phyloP scores from a whole-genome alignment of 2,113 vertebrate genomes.

The Chauna torquata region DNA sequence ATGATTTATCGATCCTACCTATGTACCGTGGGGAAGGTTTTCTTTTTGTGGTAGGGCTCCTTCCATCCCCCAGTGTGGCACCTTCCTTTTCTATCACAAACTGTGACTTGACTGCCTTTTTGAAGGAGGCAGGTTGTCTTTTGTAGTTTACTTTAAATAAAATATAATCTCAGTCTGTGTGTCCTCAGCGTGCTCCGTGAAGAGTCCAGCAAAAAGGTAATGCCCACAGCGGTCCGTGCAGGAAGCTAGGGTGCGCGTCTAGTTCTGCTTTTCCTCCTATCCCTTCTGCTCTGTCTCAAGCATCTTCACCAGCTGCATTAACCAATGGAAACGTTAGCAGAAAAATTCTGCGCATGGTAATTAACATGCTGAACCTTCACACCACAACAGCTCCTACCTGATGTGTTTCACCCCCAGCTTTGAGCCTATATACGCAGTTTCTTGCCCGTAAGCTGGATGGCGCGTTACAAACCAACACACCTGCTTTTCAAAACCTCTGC shows the following conservation, averaged over 20 bases:
- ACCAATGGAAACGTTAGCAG: neutral
- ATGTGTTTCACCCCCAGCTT: neutral
- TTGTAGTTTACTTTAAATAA: neutral
- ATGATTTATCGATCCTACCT: neutral
- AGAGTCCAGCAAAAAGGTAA: neutral
- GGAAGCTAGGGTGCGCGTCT: neutral
- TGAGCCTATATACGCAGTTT: rapidly evolving
- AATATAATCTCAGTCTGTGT: neutral
- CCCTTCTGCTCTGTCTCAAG: neutral
- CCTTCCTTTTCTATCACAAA: neutral
- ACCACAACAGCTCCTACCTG: neutral
- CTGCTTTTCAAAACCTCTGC: neutral
- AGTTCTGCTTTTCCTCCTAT: neutral
- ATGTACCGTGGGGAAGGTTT: neutral
- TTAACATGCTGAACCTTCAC: neutral
- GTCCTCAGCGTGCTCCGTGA: neutral
- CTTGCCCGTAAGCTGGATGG: neutral
- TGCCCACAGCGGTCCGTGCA: neutral
- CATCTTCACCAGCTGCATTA: neutral
- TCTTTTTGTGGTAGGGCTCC: neutral
- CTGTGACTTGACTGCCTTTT: neutral
- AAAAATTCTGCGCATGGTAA: neutral
- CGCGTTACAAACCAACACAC: neutral
- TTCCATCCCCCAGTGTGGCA: neutral
- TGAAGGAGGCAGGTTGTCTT: neutral